Evolutionary conservation across 2,888 invertebrate species (phyloP), one percentile per base, ranked within the genome.

Genomic region (Agrotis puta): DNA sequence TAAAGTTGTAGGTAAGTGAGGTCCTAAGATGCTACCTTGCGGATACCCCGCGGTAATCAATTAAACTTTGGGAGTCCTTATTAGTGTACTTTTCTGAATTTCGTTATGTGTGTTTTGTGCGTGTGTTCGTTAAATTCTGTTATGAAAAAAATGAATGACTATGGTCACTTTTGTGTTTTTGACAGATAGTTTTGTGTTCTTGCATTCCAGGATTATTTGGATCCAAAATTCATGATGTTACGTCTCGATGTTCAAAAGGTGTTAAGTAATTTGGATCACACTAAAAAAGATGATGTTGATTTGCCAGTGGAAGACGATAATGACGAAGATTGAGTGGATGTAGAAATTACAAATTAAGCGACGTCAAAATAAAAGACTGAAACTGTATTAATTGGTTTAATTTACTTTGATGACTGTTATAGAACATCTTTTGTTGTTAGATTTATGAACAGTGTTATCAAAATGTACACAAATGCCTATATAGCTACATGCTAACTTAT

Each of bases 151-250:
- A 9, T 7, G 33, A 33, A 9, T 9, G 33, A 33, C 9, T 9
- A 9, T 33, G 7, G 33, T 33, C 3, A 33, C 33, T 9, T n/a
- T n/a, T n/a, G n/a, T 50, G 3, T 50, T 22, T 27, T 18, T 45
- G 1, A 24, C n/a, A n/a, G n/a, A 53, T 24, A 16, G 16, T 18
- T n/a, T 0, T 33, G 47, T 27, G 6, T 62, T 53, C 24, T 61
- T 39, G n/a, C 16, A 27, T 92, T 93, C 62, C 87, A 96, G 96
- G 95, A 95, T 76, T 94, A 93, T 62, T 91, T 94, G 92, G 96
- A 96, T 82, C 96, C 96, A 14, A 96, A 95, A 85, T 93, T 96
- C 65, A 94, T 94, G 94, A 94, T 96, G 93, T 84, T 96, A 20
- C 92, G 95, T 48, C 83, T 96, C 57, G 96, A 96, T 81, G 94